Evolutionary conservation across 2,888 invertebrate species (phyloP), one percentile per base, ranked within the genome.

Genomic region (Drosophila atripex): DNA sequence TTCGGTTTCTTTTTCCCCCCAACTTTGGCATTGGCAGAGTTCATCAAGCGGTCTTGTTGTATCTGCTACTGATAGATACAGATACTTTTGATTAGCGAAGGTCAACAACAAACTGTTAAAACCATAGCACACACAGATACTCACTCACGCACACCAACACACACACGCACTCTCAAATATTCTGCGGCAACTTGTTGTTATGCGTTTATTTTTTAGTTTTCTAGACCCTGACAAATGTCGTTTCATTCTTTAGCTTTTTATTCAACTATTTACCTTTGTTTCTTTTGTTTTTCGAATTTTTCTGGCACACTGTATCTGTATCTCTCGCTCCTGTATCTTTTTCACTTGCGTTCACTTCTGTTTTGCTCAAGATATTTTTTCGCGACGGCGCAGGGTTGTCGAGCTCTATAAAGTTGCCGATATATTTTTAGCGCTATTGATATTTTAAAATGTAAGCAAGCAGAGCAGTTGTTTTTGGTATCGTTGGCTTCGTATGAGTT

Each of bases 1-100:
- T 71, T 64, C 56, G 41, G 16, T 43, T 43, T 43, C 11, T 21
- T 21, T 41, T 64, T 38, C 28, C 23, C 38, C 28, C 25, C 16
- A 75, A 75, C 28, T 14, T 49, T 73, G 76, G 58, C 82, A 82
- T 82, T 86, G 82, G 80, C 78, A 74, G 78, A 86, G 82, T 82
- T 86, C 87, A 82, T 84, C 85, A 86, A 58, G 51, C 59, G 52
- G 45, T 35, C 14, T 71, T 65, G 71, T 71, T 75, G 63, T 61
- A 21, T 57, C n/a, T 49, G 16, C 38, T 43, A 23, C 50, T 35
- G 70, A 60, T 64, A 38, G 59, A 46, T 21, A 30, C 28, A 65
- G 58, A 69, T 54, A 51, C 59, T 54, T 79, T 83, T 73, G 82
- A 75, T 73, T 80, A 71, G 53, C 70, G 80, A 80, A 80, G 85